Evolutionary conservation across 2,888 invertebrate species (phyloP).

Genomic region (Xestia xanthographa): DNA sequence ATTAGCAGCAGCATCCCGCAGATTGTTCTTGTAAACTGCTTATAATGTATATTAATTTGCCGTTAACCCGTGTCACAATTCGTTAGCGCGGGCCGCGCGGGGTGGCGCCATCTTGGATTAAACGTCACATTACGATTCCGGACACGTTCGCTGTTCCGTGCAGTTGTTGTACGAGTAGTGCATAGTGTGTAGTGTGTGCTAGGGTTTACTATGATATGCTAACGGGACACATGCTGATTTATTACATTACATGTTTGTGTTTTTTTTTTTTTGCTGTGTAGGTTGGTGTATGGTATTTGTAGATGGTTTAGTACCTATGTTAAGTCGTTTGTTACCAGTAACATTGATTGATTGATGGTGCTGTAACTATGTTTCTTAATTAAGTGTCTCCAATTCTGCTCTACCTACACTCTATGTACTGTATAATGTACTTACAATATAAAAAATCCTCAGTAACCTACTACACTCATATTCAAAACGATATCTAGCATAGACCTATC

Average conservation of each 20-base stretch:
- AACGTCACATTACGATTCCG: slow-evolving; percentile 82
- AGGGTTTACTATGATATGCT: slow-evolving; percentile 32
- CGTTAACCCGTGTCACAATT: slow-evolving; percentile 74
- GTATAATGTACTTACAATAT: too few species aligned
- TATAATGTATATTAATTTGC: slow-evolving; percentile 70
- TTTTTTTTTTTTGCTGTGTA: background rate
- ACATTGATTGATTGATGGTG: background rate
- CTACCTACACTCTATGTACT: background rate
- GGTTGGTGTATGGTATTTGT: background rate
- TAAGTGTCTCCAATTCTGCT: background rate
- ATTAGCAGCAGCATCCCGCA: slow-evolving; percentile 37
- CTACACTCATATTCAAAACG: background rate
- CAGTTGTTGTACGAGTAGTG: slow-evolving; percentile 57
- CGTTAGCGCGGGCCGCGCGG: slow-evolving; percentile 74
- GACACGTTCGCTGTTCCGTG: slow-evolving; percentile 76
- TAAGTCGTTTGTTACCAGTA: background rate
- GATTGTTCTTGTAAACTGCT: slow-evolving; percentile 60
- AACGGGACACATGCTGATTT: slow-evolving; percentile 40
- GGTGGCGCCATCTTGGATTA: slow-evolving; percentile 68
- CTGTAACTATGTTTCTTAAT: background rate
- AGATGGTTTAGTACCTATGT: too few species aligned
- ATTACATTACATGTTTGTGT: slow-evolving; percentile 17
- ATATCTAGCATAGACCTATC: background rate
- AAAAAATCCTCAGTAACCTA: background rate
- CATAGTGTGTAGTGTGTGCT: slow-evolving; percentile 48